Percentiles rank a stretch among this genome's conserved stretches.
These are phyloP conservation scores for Arizona elegans DNA, from an alignment of 2,113 vertebrate species.

Conservation along the genomic window DNA sequence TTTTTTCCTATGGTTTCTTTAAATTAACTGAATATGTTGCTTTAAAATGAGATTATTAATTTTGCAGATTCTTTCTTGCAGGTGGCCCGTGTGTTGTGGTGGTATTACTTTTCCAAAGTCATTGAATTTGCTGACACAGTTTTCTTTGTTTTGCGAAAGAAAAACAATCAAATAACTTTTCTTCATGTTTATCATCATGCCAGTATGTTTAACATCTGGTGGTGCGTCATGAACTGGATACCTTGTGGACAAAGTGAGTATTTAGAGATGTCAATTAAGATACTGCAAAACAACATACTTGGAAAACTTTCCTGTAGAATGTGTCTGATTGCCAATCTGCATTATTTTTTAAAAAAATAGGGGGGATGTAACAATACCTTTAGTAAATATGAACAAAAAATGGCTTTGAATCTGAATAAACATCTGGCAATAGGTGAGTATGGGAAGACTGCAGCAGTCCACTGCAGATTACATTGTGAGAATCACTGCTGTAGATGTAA, in stretches of 20 bases:
- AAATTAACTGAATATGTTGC: constrained; percentile 10
- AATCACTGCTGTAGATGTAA: background rate
- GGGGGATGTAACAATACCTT: background rate
- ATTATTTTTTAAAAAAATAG: background rate
- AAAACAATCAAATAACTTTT: constrained; percentile 85
- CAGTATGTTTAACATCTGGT: constrained; percentile 92
- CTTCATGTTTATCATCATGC: constrained; percentile 89
- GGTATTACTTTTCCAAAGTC: constrained; percentile 90
- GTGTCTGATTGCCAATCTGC: background rate
- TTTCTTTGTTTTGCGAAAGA: constrained; percentile 87
- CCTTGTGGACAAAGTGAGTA: constrained; percentile 89
- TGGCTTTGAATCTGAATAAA: background rate
- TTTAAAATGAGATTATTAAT: constrained; percentile 11
- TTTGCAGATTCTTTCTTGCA: constrained; percentile 52
- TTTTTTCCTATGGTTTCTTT: background rate
- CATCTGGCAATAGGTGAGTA: background rate
- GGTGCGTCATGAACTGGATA: constrained; percentile 91
- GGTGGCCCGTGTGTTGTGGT: constrained; percentile 87
- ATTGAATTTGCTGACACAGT: constrained; percentile 87
- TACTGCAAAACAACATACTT: background rate
- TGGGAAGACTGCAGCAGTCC: background rate
- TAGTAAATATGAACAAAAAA: background rate
- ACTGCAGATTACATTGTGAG: background rate
- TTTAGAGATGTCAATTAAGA: background rate
- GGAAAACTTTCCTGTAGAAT: background rate